These are phyloP conservation scores for Dicycla oo DNA, from an alignment of 2,888 invertebrate genomes.

Conservation along the genomic window DNA sequence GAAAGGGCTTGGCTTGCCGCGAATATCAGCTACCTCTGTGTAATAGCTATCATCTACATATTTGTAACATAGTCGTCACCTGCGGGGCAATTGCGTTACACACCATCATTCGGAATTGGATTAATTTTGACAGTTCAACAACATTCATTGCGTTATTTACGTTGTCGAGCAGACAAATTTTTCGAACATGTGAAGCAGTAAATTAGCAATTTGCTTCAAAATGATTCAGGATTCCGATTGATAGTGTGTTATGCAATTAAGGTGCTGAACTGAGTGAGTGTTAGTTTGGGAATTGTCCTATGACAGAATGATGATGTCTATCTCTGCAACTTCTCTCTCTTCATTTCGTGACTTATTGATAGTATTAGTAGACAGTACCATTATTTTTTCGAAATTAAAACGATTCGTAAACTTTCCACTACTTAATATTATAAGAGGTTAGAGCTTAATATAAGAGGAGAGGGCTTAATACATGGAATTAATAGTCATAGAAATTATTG, in stretches of 20 bases:
- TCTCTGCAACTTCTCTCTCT: neutral
- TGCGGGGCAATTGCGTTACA: too few relatives aligned
- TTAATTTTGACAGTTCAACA: too few relatives aligned
- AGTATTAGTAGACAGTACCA: neutral
- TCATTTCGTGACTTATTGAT: neutral
- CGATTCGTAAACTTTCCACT: too few relatives aligned
- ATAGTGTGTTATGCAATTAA: too few relatives aligned
- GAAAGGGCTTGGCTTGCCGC: neutral
- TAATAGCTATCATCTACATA: neutral
- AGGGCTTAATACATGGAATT: neutral
- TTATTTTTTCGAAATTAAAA: neutral
- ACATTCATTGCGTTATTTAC: too few relatives aligned
- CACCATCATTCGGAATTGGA: too few relatives aligned
- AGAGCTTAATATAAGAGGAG: too few relatives aligned
- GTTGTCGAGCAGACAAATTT: too few relatives aligned
- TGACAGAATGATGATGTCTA: neutral
- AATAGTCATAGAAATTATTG: neutral
- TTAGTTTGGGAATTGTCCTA: neutral
- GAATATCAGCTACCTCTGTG: constrained; percentile 4
- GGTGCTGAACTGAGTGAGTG: too few relatives aligned
- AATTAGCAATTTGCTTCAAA: too few relatives aligned
- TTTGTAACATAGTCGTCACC: neutral
- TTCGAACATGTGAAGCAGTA: too few relatives aligned
- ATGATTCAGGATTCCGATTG: too few relatives aligned
- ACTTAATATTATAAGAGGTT: neutral